Conservation (phyloP, 2,113 vertebrate species). For the Chunga burmeisteri region DNA sequence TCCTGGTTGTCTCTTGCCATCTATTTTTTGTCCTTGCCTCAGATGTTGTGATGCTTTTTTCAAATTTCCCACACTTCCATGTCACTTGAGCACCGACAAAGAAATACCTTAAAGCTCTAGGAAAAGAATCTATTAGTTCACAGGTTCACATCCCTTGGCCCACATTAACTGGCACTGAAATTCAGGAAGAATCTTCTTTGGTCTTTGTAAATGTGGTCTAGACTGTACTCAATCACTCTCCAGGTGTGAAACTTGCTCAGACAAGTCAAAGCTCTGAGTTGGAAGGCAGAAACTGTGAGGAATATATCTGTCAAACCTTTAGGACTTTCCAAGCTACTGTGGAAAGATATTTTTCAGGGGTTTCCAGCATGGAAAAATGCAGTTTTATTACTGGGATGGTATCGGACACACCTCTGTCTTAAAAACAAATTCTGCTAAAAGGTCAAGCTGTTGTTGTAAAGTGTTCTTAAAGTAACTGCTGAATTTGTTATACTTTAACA, state of each 20-base stretch:
- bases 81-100: not conserved
- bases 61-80: not conserved
- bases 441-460: not conserved
- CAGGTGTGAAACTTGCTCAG: not conserved
- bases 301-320: not conserved
- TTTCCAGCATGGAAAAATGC: not conserved
- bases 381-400: not conserved
- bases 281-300: not conserved
- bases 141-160: not conserved
- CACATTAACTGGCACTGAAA: not conserved
- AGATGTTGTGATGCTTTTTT: not conserved
- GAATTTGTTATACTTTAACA: not conserved
- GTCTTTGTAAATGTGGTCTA: not conserved
- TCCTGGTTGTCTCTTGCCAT: not conserved
- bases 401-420: not conserved
- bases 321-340: not conserved
- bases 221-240: not conserved
- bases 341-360: not conserved
- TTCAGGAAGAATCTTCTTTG: not conserved
- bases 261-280: not conserved
- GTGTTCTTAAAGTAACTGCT: not conserved
- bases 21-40: not conserved
- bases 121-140: not conserved
- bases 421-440: not conserved
- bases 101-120: not conserved